phyloP scores from a whole-genome alignment of 2,113 vertebrate species.

The Trogon melanurus region DNA sequence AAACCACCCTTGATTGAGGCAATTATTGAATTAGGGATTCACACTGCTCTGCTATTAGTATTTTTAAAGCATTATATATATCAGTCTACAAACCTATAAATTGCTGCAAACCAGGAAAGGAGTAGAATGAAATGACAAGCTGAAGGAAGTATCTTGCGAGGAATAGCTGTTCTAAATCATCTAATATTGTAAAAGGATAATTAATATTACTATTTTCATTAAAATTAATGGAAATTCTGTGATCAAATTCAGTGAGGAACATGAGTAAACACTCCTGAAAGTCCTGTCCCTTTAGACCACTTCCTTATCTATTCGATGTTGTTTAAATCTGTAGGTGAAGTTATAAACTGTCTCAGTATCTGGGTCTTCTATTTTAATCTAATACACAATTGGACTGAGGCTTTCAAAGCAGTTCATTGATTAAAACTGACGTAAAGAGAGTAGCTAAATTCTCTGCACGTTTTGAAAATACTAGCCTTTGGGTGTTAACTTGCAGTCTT shows the following conservation, averaged over 20 bases:
- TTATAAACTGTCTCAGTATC: neutral
- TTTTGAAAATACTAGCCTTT: conserved; percentile 12
- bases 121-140: neutral
- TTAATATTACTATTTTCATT: neutral
- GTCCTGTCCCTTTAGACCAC: neutral
- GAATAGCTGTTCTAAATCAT: neutral
- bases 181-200: neutral
- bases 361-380: neutral
- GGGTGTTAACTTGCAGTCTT: neutral
- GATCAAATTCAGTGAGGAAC: neutral
- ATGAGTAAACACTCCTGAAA: neutral
- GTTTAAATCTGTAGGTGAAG: neutral
- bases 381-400: neutral
- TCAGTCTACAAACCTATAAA: neutral
- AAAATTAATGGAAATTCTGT: neutral
- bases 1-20: neutral
- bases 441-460: neutral
- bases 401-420: conserved; percentile 12
- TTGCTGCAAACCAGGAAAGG: neutral
- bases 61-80: neutral
- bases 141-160: neutral
- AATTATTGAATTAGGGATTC: neutral
- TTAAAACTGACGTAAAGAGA: neutral
- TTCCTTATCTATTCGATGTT: neutral
- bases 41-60: neutral